These are phyloP conservation scores for Cynaeus angustus DNA, from an alignment of 2,888 invertebrate genomes.

Conservation along the genomic window DNA sequence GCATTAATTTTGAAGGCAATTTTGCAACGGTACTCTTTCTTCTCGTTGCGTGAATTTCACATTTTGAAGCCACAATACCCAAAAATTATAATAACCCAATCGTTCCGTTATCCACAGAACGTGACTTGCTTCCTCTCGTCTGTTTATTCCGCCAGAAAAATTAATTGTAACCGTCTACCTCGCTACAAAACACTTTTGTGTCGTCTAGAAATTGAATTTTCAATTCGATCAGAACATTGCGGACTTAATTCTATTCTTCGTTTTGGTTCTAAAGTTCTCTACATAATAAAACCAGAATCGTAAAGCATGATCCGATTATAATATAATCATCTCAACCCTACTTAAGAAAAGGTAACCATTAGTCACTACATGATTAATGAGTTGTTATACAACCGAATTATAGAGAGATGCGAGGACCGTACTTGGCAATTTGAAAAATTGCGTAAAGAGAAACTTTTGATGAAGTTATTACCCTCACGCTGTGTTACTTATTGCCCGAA, in stretches of 20 bases:
- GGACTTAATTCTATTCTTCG: slow-evolving; percentile 10
- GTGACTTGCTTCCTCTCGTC: not conserved
- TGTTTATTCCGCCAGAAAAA: not conserved
- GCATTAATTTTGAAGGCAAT: too few species aligned
- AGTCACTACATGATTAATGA: slow-evolving; percentile 51
- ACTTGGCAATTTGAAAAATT: slow-evolving; percentile 18
- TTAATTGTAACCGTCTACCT: not conserved
- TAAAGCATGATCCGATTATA: slow-evolving; percentile 48
- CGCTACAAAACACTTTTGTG: not conserved
- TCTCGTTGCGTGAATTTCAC: too few species aligned
- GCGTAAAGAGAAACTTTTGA: slow-evolving; percentile 2
- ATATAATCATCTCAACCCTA: slow-evolving; percentile 47
- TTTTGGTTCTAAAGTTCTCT: slow-evolving; percentile 5
- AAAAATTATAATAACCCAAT: too few species aligned
- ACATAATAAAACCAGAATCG: slow-evolving; percentile 27
- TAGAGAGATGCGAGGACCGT: slow-evolving; percentile 17
- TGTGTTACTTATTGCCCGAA: slow-evolving; percentile 9
- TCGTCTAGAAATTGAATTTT: slow-evolving; percentile 4
- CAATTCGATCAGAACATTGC: not conserved
- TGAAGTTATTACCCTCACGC: slow-evolving; percentile 1
- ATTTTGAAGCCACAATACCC: too few species aligned
- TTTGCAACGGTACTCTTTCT: too few species aligned
- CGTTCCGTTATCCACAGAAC: not conserved
- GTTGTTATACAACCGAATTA: slow-evolving; percentile 48
- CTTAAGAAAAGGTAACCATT: slow-evolving; percentile 46